phyloP scores from a whole-genome alignment of 2,888 invertebrate species.

The Hypercompe scribonia region DNA sequence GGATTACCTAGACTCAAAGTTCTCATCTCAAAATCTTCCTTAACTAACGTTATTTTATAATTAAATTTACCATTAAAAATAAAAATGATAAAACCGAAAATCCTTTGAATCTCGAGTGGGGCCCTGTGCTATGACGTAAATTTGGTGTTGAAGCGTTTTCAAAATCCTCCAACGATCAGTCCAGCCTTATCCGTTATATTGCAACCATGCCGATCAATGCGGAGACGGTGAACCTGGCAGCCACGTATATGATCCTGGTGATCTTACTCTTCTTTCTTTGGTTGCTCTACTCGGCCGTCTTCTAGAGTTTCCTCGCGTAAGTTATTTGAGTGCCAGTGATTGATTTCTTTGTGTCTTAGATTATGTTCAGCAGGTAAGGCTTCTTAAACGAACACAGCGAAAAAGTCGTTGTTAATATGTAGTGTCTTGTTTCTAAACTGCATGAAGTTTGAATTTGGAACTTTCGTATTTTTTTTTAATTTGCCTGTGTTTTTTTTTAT shows the following conservation, averaged over 20 bases:
- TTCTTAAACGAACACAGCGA: neutral
- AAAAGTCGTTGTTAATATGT: neutral
- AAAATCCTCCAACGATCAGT: slow-evolving; percentile 69
- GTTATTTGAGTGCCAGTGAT: slow-evolving; percentile 41
- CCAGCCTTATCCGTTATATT: slow-evolving; percentile 57
- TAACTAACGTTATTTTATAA: neutral
- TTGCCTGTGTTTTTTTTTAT: neutral
- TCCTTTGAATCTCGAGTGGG: slow-evolving; percentile 61
- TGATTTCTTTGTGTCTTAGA: neutral
- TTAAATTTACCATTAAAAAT: neutral
- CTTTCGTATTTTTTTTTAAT: neutral
- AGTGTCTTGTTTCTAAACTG: neutral
- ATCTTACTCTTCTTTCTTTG: slow-evolving; percentile 89
- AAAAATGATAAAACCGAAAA: slow-evolving; percentile 29
- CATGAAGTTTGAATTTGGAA: neutral
- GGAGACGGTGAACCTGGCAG: slow-evolving; percentile 89
- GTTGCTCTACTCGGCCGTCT: slow-evolving; percentile 88
- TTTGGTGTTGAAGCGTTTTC: slow-evolving; percentile 52
- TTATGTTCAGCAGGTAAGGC: neutral
- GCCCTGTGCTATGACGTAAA: slow-evolving; percentile 71
- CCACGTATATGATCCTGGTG: slow-evolving; percentile 90
- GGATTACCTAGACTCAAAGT: neutral
- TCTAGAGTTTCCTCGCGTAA: slow-evolving; percentile 59
- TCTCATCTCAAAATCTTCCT: too few relatives aligned
- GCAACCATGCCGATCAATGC: slow-evolving; percentile 84